These are phyloP conservation scores for Sander vitreus DNA, from an alignment of 2,113 vertebrate species.

Conservation along the genomic window DNA sequence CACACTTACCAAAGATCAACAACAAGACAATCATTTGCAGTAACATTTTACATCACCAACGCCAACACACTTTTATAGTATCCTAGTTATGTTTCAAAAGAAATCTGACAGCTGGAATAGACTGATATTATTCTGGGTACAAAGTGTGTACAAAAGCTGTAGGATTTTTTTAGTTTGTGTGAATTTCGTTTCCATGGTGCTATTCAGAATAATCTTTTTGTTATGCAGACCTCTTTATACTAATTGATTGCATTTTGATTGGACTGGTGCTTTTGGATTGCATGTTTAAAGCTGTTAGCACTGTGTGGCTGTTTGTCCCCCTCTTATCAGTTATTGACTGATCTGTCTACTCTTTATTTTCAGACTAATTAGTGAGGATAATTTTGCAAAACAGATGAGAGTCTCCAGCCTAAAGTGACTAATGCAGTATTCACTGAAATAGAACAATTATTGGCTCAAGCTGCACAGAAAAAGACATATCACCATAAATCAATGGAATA, in stretches of 20 bases:
- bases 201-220: not conserved
- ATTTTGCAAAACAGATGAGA: slow-evolving; percentile 51
- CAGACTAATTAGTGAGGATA: slow-evolving; percentile 51
- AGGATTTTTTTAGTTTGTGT: not conserved
- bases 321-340: slow-evolving; percentile 54
- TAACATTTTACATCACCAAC: not conserved
- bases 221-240: slow-evolving; percentile 24
- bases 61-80: not conserved
- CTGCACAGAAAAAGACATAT: not conserved
- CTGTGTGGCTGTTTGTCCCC: slow-evolving; percentile 13
- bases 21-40: not conserved
- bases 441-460: slow-evolving; percentile 13
- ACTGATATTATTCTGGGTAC: not conserved
- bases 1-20: not conserved
- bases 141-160: not conserved
- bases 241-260: slow-evolving; percentile 25
- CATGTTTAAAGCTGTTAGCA: slow-evolving; percentile 27
- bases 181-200: slow-evolving; percentile 21
- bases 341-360: slow-evolving; percentile 56
- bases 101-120: not conserved
- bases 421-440: slow-evolving; percentile 20
- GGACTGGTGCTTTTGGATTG: slow-evolving; percentile 26
- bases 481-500: slow-evolving; percentile 17
- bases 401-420: slow-evolving; percentile 24
- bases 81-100: not conserved